Base-by-base conservation (phyloP, 2,797 vertebrate genomes). In the Sebastes oblongus region DNA sequence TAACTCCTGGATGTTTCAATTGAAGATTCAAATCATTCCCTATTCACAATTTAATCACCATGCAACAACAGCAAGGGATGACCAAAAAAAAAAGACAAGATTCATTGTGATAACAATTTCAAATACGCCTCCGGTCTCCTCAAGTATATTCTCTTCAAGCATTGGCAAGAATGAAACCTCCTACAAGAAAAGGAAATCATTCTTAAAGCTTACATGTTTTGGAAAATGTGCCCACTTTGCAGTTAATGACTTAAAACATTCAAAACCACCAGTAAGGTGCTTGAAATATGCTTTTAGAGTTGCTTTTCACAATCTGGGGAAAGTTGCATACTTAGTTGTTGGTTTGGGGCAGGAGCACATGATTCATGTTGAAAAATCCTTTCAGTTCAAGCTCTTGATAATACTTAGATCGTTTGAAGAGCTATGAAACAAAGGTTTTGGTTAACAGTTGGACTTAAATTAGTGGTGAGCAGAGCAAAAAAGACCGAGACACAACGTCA, bases 391-490 rank as follows among this genome's bases (percentile, higher is more conserved):
- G 14, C 75, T 66, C 5, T 30, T 32, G 24, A 52, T 77, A 39
- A 75, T 27, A 61, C 30, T 39, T 14, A 77, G 32, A 61, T 54
- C 54, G 66, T 80, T 75, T 67, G 54, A 77, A 71, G 56, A 80
- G 20, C 12, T 39, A 16, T 42, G 29, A 75, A 50, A 82, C 70
- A 54, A 75, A 62, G 50, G 46, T 30, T 70, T 72, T 77, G 34
- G 16, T 30, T 80, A 32, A 22, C 58, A 62, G 64, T 18, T 16
- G 77, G 72, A 69, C 32, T 58, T 66, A 18, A 74, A 86, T 71
- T 75, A 77, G 61, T 65, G 39, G 32, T 32, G 30, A 72, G 14
- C 56, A 64, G 68, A 75, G 64, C 30, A 74, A 72, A 73, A 62
- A 18, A 71, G 27, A 59, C 10, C 39, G 55, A 55, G 46, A 34